phyloP scores from a whole-genome alignment of 2,888 invertebrate species.

The Platycnemis pennipes region DNA sequence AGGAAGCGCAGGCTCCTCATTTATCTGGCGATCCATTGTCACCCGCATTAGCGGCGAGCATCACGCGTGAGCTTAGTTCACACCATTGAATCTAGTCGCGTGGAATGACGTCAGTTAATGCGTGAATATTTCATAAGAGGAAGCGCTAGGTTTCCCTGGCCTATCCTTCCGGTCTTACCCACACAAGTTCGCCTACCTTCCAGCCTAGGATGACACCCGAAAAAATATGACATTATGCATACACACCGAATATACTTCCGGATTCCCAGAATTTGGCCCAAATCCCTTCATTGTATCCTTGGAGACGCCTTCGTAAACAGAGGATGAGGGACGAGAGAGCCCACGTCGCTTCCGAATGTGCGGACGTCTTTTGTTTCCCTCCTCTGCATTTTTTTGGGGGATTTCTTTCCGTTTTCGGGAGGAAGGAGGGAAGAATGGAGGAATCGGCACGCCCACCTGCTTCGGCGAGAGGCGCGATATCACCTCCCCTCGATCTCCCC shows the following conservation, averaged over 20 bases:
- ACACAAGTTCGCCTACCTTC: neutral
- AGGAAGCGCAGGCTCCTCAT: too few relatives aligned
- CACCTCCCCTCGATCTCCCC: neutral
- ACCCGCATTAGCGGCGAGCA: neutral
- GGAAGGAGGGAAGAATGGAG: neutral
- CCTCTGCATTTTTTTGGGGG: neutral
- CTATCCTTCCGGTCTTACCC: neutral
- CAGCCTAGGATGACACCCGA: neutral
- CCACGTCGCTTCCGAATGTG: neutral
- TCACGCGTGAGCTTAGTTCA: neutral
- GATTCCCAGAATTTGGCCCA: neutral
- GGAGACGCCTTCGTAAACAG: neutral
- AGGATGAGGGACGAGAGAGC: neutral
- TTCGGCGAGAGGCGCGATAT: slow-evolving; percentile 4
- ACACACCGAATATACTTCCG: neutral
- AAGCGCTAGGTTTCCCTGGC: neutral
- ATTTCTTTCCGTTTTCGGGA: neutral
- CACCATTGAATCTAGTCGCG: neutral
- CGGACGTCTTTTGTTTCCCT: neutral
- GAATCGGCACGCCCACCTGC: slow-evolving; percentile 2
- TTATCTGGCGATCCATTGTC: neutral
- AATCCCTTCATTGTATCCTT: neutral
- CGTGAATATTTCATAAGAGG: neutral
- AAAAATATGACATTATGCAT: neutral
- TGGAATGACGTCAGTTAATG: neutral